Evolutionary conservation across 2,797 vertebrate species (phyloP).

Genomic region (Coracias cyanogaster): DNA sequence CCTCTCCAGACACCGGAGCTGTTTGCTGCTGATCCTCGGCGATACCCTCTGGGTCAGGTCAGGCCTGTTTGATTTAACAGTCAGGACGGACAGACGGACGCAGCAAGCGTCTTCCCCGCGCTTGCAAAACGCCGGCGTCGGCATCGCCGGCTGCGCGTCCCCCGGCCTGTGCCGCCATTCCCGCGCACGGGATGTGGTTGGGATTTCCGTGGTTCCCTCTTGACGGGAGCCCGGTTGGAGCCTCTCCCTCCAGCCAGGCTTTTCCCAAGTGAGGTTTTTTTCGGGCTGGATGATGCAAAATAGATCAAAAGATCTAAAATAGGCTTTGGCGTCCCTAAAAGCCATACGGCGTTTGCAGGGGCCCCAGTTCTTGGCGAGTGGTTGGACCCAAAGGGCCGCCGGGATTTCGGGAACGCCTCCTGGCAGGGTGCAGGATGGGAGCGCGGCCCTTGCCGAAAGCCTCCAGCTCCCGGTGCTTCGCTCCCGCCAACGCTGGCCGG

Average conservation of each 20-base stretch:
- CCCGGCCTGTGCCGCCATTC: not conserved
- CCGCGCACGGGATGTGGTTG: not conserved
- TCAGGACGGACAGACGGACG: not conserved
- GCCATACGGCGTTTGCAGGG: not conserved
- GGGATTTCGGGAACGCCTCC: not conserved
- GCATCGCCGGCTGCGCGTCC: not conserved
- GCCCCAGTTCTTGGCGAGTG: fast-evolving
- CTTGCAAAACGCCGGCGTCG: not conserved
- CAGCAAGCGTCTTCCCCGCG: not conserved
- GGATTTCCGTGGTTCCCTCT: not conserved
- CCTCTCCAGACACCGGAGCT: not conserved
- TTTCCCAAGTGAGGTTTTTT: not conserved
- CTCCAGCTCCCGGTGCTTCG: not conserved
- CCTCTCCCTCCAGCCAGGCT: not conserved
- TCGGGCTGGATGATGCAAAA: not conserved
- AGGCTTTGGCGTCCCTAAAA: fast-evolving
- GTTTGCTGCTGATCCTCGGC: not conserved
- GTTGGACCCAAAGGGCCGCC: not conserved
- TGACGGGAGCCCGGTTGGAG: fast-evolving
- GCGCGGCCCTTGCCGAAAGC: fast-evolving
- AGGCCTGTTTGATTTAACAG: not conserved
- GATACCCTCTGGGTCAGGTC: not conserved
- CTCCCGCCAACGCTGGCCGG: not conserved
- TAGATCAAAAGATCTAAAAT: not conserved
- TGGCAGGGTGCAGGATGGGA: fast-evolving